Evolutionary conservation across 1,140 invertebrate genomes (phyloP).

Genomic region (Apis dorsata): DNA sequence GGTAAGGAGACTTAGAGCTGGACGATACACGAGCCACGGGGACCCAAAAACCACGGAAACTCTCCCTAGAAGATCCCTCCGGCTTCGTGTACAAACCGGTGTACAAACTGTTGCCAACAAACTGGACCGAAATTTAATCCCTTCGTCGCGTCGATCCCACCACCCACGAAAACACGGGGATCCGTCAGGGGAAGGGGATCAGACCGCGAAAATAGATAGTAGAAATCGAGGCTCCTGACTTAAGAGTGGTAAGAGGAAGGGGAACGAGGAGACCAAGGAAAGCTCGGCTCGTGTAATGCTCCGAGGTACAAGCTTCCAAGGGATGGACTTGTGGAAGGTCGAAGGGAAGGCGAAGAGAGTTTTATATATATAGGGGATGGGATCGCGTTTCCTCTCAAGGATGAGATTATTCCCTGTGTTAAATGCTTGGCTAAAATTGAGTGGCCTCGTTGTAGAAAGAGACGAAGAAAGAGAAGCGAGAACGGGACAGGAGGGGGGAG

Average conservation of each 20-base stretch:
- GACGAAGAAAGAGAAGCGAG: slow-evolving; percentile 6
- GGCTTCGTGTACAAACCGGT: not conserved
- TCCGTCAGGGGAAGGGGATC: not conserved
- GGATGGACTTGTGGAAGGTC: not conserved
- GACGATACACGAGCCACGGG: not conserved
- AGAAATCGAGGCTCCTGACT: slow-evolving; percentile 27
- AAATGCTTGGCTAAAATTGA: slow-evolving; percentile 62
- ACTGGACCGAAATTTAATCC: slow-evolving; percentile 30
- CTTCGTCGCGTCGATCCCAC: not conserved
- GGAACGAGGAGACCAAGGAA: slow-evolving; percentile 17
- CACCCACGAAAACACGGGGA: slow-evolving; percentile 22
- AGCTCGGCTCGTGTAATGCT: slow-evolving; percentile 36
- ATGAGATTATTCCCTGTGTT: slow-evolving; percentile 49
- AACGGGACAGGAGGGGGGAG: not conserved
- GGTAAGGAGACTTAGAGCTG: not conserved
- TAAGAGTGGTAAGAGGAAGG: not conserved
- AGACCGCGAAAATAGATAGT: slow-evolving; percentile 33
- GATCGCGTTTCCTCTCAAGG: slow-evolving; percentile 24
- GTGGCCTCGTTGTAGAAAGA: slow-evolving; percentile 23
- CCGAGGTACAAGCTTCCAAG: slow-evolving; percentile 21
- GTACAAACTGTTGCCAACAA: slow-evolving; percentile 9
- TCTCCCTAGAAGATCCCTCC: no score
- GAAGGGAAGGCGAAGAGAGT: not conserved
- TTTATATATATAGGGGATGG: not conserved
- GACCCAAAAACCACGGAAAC: not conserved